Base-by-base conservation (phyloP, 37 sponge, comb jelly and placozoan genomes). In the Chondrosia reniformis region DNA sequence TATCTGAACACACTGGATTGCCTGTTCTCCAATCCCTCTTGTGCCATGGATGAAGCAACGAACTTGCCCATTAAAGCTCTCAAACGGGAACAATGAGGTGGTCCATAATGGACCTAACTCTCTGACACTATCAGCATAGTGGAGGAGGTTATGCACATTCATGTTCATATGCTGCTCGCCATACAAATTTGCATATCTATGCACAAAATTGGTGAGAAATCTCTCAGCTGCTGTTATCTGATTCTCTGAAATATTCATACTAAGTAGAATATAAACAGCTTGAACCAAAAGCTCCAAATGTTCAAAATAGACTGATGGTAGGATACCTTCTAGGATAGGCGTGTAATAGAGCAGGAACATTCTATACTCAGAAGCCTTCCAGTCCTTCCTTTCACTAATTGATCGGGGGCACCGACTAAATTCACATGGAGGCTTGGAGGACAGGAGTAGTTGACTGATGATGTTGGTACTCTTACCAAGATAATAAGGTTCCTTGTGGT, bases 111-210 rank as follows among this genome's bases (percentile, higher is more conserved):
- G 74, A 3, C 74, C 74, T 15, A 74, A 37, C 4, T 41, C 39
- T 37, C 44, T 74, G 4, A 74, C 74, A 41, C 46, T 74, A 40
- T 74, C 46, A 28, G 46, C 25, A 22, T 45, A 28, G 28, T 74
- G 74, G 8, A 74, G 74, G 3, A 74, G 45, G 25, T 45, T 45
- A 28, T 74, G 74, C 1, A 74, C 22, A 41, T 74, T 74, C 31
- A 44, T 44, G 21, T 45, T 28, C 74, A 74, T 74, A 46, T 74
- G 22, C 39, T 44, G 40, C 4, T 74, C 43, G n/a, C 74, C 74
- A n/a, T n/a, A n/a, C n/a, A n/a, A n/a, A n/a, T n/a, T n/a, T n/a
- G n/a, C n/a, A n/a, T n/a, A n/a, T n/a, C n/a, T n/a, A n/a, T n/a
- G n/a, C n/a, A n/a, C n/a, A n/a, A n/a, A n/a, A n/a, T n/a, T n/a